A percentile compares a stretch with the other conserved stretches of the same genome.
phyloP scores from a whole-genome alignment of 2,113 vertebrate genomes.

The Sakesphorus luctuosus region DNA sequence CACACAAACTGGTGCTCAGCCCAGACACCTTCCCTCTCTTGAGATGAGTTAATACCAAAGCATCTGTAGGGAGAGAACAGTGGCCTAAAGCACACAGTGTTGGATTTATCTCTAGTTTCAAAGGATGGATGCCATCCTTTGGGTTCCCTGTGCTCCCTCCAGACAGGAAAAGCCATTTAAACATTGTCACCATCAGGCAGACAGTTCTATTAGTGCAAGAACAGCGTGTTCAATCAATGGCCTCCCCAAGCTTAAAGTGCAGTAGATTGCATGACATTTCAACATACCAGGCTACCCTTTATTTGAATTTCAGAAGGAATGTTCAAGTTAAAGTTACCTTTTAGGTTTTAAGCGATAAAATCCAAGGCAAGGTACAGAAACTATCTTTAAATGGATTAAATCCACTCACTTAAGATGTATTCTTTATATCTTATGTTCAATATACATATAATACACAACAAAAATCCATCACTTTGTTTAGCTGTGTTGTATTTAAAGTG shows the following conservation, averaged over 20 bases:
- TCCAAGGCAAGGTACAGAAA: constrained; percentile 45
- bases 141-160: not conserved
- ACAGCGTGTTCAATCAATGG: not conserved
- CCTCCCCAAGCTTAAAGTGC: constrained; percentile 56
- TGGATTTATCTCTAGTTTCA: not conserved
- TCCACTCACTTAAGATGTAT: not conserved
- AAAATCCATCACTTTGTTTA: not conserved
- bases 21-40: not conserved
- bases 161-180: not conserved
- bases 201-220: constrained; percentile 25
- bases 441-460: constrained; percentile 17
- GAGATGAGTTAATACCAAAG: not conserved
- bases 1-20: not conserved
- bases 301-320: constrained; percentile 57
- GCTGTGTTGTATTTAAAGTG: not conserved
- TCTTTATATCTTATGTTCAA: constrained; percentile 4
- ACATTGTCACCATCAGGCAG: not conserved
- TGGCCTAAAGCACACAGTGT: not conserved
- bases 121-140: not conserved
- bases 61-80: not conserved
- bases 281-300: constrained; percentile 16
- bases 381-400: constrained; percentile 31
- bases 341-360: constrained; percentile 30
- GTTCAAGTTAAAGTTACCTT: constrained; percentile 45
- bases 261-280: constrained; percentile 16